Conservation (phyloP, 2,797 vertebrate genomes). For the Megalops cyprinoides region DNA sequence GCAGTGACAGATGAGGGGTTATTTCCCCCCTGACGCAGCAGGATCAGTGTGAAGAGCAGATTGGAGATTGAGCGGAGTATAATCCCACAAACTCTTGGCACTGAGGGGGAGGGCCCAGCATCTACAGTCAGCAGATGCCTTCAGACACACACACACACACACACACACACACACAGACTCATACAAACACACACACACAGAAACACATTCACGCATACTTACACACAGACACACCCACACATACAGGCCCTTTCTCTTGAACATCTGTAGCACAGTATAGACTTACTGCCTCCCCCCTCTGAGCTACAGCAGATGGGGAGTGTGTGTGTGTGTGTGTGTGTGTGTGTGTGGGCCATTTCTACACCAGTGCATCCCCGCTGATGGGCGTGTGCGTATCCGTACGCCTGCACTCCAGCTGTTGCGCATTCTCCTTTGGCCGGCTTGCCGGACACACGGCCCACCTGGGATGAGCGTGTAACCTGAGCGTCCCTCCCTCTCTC, state of each 20-base stretch:
- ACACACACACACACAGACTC: constrained; percentile 2
- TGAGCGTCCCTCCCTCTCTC: constrained; percentile 31
- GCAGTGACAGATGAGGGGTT: not conserved
- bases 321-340: not conserved
- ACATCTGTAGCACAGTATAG: not conserved
- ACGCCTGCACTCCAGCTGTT: too few species aligned
- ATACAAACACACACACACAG: not conserved
- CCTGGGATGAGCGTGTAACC: too few species aligned
- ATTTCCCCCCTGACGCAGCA: not conserved
- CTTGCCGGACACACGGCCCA: too few species aligned
- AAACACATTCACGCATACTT: constrained; percentile 17
- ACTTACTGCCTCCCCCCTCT: not conserved
- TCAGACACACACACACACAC: too few species aligned
- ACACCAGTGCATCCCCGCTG: too few species aligned
- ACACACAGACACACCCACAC: constrained; percentile 12
- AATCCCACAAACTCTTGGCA: not conserved
- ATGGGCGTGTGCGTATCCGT: too few species aligned
- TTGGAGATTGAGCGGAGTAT: not conserved
- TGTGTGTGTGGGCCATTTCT: too few species aligned
- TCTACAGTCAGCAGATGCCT: too few species aligned
- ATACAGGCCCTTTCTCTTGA: not conserved
- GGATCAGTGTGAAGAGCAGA: not conserved
- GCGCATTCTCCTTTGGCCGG: too few species aligned
- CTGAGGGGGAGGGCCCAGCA: too few species aligned
- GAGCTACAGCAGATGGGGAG: not conserved